A percentile compares a stretch with the other conserved stretches of the same genome.
These are phyloP conservation scores for Ptilonorhynchus violaceus DNA, from an alignment of 2,113 vertebrate genomes.

Conservation along the genomic window DNA sequence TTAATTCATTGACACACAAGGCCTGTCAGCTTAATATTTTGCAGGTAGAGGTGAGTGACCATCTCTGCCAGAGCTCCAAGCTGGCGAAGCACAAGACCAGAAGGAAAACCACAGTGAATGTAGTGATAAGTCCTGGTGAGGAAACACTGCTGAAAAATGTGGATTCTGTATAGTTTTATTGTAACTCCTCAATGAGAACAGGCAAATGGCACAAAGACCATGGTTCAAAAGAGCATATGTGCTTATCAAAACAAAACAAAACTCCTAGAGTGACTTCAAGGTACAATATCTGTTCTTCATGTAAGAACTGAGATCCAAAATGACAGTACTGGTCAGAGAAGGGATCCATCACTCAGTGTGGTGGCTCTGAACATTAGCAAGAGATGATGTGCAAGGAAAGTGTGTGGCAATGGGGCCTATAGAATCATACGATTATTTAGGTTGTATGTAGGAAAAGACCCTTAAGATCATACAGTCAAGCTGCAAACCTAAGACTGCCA, in stretches of 20 bases:
- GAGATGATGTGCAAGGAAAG: background rate
- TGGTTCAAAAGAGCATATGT: background rate
- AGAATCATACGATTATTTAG: background rate
- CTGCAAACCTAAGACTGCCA: background rate
- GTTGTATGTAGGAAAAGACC: background rate
- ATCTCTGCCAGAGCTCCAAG: background rate
- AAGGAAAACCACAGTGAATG: background rate
- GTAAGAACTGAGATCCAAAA: background rate
- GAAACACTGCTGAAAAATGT: background rate
- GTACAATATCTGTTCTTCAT: background rate
- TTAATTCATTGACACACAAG: background rate
- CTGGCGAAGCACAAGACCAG: background rate
- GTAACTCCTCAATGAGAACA: background rate
- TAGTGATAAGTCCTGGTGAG: background rate
- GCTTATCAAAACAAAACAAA: background rate
- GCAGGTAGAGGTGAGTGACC: background rate
- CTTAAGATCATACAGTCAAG: background rate
- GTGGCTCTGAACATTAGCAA: background rate
- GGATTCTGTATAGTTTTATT: background rate
- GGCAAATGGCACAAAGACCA: background rate
- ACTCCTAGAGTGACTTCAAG: background rate
- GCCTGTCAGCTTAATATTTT: background rate
- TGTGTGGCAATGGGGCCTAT: background rate
- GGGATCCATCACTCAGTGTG: background rate
- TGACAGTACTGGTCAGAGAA: background rate